Evolutionary conservation across 1,140 invertebrate genomes (phyloP), one percentile per base, ranked within the genome.

Genomic region (Tenebrio molitor): DNA sequence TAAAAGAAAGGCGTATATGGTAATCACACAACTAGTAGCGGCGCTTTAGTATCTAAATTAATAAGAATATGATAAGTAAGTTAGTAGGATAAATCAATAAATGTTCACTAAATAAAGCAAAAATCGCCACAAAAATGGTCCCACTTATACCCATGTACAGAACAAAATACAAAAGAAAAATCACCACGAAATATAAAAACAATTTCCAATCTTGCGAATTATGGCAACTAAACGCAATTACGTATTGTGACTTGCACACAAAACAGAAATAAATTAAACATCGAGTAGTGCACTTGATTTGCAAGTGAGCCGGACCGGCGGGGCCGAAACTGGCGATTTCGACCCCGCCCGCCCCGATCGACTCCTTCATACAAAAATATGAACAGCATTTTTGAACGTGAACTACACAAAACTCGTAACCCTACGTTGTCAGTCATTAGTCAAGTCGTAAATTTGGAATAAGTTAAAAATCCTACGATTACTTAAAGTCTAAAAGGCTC

Each of bases 401-500:
- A 73, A 72, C 67, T 76, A 79, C 74, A 69, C 74, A 53, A 62
- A 7, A n/a, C 12, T 29, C 6, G 77, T 69, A 79, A 75, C 75
- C 50, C 64, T 79, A 78, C 7, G 76, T n/a, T 79, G 80, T 83
- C 81, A 83, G 80, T 83, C 80, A 79, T 76, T 75, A 74, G 74
- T 81, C 67, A 76, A 73, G 75, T 39, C 36, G n/a, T 39, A 39
- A 33, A 39, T 74, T 72, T 75, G 74, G 77, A 78, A 80, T 77
- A 75, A 75, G 76, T 80, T 77, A 78, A 77, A 71, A 68, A 71
- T 70, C 39, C 10, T 50, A 74, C 64, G 72, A 70, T 74, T 72
- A 78, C 78, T 86, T 89, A 91, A 39, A 91, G 85, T 81, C 89
- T 85, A 83, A 91, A 91, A 33, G 90, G 90, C 76, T 89, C 89